phyloP scores from a whole-genome alignment of 2,888 invertebrate genomes.

The Escarpia spicata region DNA sequence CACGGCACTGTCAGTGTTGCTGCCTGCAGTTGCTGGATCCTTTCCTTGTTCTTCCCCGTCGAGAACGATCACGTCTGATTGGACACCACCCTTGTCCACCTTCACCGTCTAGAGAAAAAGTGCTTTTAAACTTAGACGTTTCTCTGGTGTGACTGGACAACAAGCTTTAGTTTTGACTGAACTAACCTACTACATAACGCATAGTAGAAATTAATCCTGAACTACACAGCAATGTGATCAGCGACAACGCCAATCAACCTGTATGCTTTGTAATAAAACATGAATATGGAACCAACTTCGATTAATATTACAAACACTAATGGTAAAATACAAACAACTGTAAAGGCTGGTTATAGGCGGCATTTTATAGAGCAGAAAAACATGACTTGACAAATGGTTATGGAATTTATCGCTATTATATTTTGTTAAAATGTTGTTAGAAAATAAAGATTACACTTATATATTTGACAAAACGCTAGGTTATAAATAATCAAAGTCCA shows the following conservation, averaged over 20 bases:
- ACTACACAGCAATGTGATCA: not conserved
- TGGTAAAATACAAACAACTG: not conserved
- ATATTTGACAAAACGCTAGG: not conserved
- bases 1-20: not conserved
- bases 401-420: not conserved
- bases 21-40: not conserved
- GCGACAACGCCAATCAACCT: not conserved
- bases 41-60: not conserved
- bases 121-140: not conserved
- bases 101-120: not conserved
- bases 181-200: not conserved
- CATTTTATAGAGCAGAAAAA: not conserved
- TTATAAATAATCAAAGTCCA: not conserved
- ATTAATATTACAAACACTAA: not conserved
- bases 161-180: not conserved
- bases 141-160: not conserved
- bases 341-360: not conserved
- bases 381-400: not conserved
- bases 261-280: not conserved
- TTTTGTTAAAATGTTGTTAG: not conserved
- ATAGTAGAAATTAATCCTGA: not conserved
- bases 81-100: not conserved
- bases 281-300: not conserved
- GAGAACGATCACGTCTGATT: not conserved
- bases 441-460: not conserved